Base-by-base conservation (phyloP, 2,797 vertebrate genomes). In the Melanotaenia boesemani region DNA sequence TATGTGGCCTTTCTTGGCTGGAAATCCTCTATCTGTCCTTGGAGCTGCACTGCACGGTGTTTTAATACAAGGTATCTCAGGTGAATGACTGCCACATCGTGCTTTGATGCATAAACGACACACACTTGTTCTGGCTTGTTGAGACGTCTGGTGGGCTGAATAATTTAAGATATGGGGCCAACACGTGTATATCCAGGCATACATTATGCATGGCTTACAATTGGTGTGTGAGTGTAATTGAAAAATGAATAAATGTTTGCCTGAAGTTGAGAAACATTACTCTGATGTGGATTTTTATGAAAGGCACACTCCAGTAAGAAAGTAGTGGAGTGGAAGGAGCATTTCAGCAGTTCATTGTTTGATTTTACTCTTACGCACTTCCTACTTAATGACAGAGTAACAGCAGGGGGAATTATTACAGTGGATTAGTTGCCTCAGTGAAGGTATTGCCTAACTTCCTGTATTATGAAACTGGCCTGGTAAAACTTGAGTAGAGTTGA, bases 71-170 rank as follows among this genome's bases (percentile, higher is more conserved):
- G 54, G 64, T 37, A 28, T 34, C 70, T 10, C 0, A 66, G 77
- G 84, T 73, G 85, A 85, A 79, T 48, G 50, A 63, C 63, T 59
- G 82, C 79, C 63, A 68, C 63, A 28, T 72, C 76, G 80, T 80
- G 86, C 83, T 80, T 37, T 65, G 88, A 75, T 67, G 88, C 88
- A 73, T 85, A 81, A 93, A 85, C 59, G 79, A 79, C 77, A 81
- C 76, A 4, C 34, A 54, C 83, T 86, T 89, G 85, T 88, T 83
- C 80, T 18, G 59, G 64, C 80, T 77, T 76, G 81, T 86, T 22
- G 64, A 74, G 82, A 86, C 30, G 78, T 86, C 86, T 91, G 86
- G 69, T 57, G 66, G 72, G 76, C 74, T 94, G 79, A 92, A 94
- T 94, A 81, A 92, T 94, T 94, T 28, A 93, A 70, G 52, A 24